Evolutionary conservation across 2,113 vertebrate genomes (phyloP), one percentile per base, ranked within the genome.

Genomic region (Cyprinodon brontotheroides): DNA sequence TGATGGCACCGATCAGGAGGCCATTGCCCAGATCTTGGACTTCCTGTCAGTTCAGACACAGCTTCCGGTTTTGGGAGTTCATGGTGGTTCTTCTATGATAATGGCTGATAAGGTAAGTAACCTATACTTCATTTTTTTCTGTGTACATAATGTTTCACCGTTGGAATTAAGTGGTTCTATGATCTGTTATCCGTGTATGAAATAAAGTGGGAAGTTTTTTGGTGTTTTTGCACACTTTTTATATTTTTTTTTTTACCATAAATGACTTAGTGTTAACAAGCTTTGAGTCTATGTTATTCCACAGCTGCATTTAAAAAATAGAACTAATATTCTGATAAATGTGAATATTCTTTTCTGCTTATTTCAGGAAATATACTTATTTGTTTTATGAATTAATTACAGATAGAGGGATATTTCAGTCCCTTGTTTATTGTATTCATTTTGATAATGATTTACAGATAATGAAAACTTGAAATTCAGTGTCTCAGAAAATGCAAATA

Each of bases 11-110:
- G 97, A 98, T 91, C 98, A 99, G 90, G 98, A 99, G 90, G 96
- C 98, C 50, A 95, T 99, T 69, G 96, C 98, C 77, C 98, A 99
- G 94, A 98, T 99, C 93, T 95, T 99, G 93, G 98, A 99, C 97
- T 99, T 99, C 96, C 96, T 99, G 92, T 99, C 98, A 1, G 97
- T 97, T 64, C 97, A 99, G 93, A 99, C 97, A 43, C 96, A 96
- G 65, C 93, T 99, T 86, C 98, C 98, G 65, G 96, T 99, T 86
- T 89, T 99, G 91, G 98, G 97, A 67, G 97, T 99, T 90, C 96
- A 99, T 59, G 98, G 98, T 0, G 98, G 98, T 17, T 95, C 98
- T 9, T 98, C 97, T 69, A 99, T 99, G 97, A 99, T 98, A 89
- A 98, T 99, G 98, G 97, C 97, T 50, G 97, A 99, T 84, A 99